Base-by-base conservation (phyloP, 92 coral and sea anemone species). In the Meandrina meandrites region DNA sequence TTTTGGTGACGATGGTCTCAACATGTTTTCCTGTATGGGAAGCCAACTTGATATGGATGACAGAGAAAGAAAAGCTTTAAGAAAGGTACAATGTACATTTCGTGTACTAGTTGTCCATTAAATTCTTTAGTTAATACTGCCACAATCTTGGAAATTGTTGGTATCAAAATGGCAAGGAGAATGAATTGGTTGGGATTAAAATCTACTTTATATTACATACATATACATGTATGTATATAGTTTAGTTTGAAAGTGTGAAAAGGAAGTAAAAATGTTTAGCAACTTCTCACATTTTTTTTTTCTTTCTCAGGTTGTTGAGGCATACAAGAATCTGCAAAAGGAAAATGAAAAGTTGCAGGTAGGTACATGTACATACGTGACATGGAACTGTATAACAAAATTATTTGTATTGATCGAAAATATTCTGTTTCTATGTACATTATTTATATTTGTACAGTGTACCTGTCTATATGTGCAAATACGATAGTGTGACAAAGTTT, bases 261-360 rank as follows among this genome's bases (percentile, higher is more conserved):
- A 27, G 71, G 17, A 66, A 1, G 35, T 28, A 11, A 66, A 28
- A 27, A 27, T 66, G 22, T 27, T 66, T 22, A 24, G 2, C 21
- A 30, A 34, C 40, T 34, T 17, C 0, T 35, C 17, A 30, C 36
- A 1, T 66, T 1, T 9, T 32, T 14, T 6, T 75, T 27, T 72
- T n/a, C 28, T 81, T 75, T 31, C 17, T 22, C 80, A 96, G 99
- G 98, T 96, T 81, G 99, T 96, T 47, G 98, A 96, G 91, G 99
- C 99, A 16, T 96, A 93, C 86, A 96, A 96, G 89, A 95, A 88
- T 77, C 86, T 96, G 53, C 98, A 96, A 80, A 96, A 96, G 83
- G 99, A 96, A 86, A 96, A 96, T 90, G 99, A 96, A 45, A 96
- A 96, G 78, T 90, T 96, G 75, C 98, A 96, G 96, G 96, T 93